phyloP scores from a whole-genome alignment of 2,797 vertebrate species.

The Anolis apletophallus region DNA sequence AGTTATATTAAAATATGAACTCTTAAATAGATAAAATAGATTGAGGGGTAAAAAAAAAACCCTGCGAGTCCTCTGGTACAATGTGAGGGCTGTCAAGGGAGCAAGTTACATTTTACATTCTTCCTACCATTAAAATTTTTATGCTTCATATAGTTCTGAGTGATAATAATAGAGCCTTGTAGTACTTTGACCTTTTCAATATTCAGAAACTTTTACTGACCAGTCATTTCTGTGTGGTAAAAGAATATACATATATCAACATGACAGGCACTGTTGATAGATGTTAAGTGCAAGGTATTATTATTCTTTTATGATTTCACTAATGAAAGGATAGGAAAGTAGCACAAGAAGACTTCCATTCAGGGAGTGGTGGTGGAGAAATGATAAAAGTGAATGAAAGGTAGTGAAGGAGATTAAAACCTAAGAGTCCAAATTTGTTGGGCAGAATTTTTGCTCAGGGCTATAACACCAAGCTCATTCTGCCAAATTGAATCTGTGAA shows the following conservation, averaged over 20 bases:
- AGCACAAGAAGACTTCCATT: constrained; percentile 50
- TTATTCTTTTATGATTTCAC: constrained; percentile 52
- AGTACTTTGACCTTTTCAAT: constrained; percentile 60
- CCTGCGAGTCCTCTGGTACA: not conserved
- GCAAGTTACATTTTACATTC: constrained; percentile 45
- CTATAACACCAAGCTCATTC: constrained; percentile 57
- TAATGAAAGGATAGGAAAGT: constrained; percentile 57
- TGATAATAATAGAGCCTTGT: constrained; percentile 44
- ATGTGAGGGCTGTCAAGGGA: not conserved
- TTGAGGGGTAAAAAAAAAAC: not conserved
- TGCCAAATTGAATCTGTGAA: constrained; percentile 50
- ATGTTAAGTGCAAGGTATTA: constrained; percentile 48
- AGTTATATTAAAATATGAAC: not conserved
- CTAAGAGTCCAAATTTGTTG: constrained; percentile 48
- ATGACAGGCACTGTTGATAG: constrained; percentile 39
- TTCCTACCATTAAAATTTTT: constrained; percentile 48
- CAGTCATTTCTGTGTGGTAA: constrained; percentile 41
- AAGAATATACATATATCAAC: not conserved
- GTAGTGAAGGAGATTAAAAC: constrained; percentile 58
- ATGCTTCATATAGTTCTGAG: constrained; percentile 46
- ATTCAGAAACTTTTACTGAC: constrained; percentile 43
- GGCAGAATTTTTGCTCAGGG: constrained; percentile 54
- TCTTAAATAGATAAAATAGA: constrained; percentile 1
- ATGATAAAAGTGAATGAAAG: constrained; percentile 56
- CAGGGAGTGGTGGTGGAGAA: constrained; percentile 52